Evolutionary conservation across 2,888 invertebrate genomes (phyloP).

Genomic region (Scaptodrosophila latifasciaeformis): DNA sequence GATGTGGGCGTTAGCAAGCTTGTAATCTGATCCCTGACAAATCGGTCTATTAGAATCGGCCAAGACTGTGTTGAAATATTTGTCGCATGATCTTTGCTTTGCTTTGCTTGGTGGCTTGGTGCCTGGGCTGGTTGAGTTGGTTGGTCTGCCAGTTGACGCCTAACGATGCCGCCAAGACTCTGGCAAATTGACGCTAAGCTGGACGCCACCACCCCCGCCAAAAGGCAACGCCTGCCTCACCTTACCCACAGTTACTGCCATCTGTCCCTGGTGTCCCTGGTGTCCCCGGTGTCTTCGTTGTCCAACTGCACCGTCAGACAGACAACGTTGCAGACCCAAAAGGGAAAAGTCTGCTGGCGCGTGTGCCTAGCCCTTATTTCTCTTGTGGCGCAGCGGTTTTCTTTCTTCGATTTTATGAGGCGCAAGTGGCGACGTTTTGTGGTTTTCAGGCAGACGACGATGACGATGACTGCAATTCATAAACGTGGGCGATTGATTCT

Average conservation of each 20-base stretch:
- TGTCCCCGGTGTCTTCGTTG: not conserved
- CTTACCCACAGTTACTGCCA: too few relatives aligned
- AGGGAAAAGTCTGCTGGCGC: slow-evolving; percentile 50
- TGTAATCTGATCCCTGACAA: slow-evolving; percentile 74
- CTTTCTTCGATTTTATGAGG: slow-evolving; percentile 56
- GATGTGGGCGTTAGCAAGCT: slow-evolving; percentile 72
- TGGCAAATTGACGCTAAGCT: slow-evolving; percentile 10
- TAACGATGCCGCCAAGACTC: slow-evolving; percentile 4
- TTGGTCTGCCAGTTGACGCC: slow-evolving; percentile 27
- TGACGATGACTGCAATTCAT: slow-evolving; percentile 58
- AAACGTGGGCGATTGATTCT: slow-evolving; percentile 74
- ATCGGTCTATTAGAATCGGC: slow-evolving; percentile 73
- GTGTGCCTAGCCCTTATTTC: slow-evolving; percentile 69
- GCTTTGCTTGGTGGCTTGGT: too few relatives aligned
- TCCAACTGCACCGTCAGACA: slow-evolving; percentile 4
- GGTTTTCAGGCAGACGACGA: slow-evolving; percentile 59
- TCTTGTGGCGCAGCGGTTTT: slow-evolving; percentile 17
- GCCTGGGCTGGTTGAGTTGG: not conserved
- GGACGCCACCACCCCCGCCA: too few relatives aligned
- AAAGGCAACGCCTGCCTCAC: too few relatives aligned
- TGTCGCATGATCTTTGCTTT: slow-evolving; percentile 58
- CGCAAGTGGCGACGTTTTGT: slow-evolving; percentile 69
- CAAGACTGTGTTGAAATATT: slow-evolving; percentile 71
- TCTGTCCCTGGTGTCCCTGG: too few relatives aligned
- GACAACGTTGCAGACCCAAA: slow-evolving; percentile 18